A percentile compares a stretch with the other conserved stretches of the same genome.
Conservation (phyloP, 2,113 vertebrate genomes). For the Cygnus atratus region DNA sequence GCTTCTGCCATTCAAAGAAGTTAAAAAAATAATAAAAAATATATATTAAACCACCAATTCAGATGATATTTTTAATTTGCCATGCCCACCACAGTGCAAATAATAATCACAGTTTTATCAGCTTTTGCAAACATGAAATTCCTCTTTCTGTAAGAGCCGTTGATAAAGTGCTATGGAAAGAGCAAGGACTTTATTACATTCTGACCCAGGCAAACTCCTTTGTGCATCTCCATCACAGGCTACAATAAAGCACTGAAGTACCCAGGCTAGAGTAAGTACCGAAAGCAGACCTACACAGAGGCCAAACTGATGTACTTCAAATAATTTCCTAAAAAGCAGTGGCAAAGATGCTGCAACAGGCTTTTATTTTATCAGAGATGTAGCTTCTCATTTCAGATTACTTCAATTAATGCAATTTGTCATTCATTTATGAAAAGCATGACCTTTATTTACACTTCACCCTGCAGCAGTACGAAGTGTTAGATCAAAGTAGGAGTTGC, state of each 20-base stretch:
- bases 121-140: background rate
- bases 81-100: background rate
- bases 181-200: background rate
- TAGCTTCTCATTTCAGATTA: background rate
- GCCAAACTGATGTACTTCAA: fast-evolving
- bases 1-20: background rate
- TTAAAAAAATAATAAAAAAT: background rate
- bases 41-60: background rate
- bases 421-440: background rate
- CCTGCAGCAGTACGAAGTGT: background rate
- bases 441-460: background rate
- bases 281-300: background rate
- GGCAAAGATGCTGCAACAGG: background rate
- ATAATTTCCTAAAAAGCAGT: background rate
- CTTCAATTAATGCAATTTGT: background rate
- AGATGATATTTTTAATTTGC: background rate
- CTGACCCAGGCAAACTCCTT: too few species aligned
- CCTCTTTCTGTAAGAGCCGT: background rate
- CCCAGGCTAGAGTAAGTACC: fast-evolving
- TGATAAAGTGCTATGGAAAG: background rate
- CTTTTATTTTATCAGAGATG: background rate
- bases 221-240: fast-evolving
- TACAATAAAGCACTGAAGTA: background rate
- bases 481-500: background rate
- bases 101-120: background rate